Evolutionary conservation across 2,888 invertebrate species (phyloP), one percentile per base, ranked within the genome.

Genomic region (Drosophila tripunctata): DNA sequence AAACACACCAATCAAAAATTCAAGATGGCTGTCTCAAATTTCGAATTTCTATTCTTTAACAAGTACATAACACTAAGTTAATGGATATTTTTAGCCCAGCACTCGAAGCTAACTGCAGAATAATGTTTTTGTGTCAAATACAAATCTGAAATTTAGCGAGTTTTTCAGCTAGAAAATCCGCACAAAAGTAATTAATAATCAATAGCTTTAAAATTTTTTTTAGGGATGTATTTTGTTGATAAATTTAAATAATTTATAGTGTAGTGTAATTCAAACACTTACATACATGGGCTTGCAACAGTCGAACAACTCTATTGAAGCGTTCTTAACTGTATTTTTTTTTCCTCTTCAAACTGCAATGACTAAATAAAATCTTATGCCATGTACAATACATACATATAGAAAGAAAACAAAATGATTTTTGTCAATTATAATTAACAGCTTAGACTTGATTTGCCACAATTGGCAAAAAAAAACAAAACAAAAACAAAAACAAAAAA

Each of bases 381-480:
- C 27, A 27, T 27, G 10, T 27, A 6, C 27, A 27, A 3, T 10
- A 10, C 8, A 10, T 27, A 27, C 27, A 27, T 27, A 27, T 4
- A 38, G 2, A 19, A 21, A 50, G 38, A 30, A 30, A 40, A 10
- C 51, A 27, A 40, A 51, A 30, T 30, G 8, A 51, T 52, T 10
- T 40, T 52, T 17, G 40, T 17, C 56, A 56, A 56, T 56, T 31
- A 48, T 50, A 50, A 50, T 36, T 40, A 51, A 17, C 38, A 45
- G 31, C 52, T 58, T 54, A 36, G 45, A 50, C 51, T 69, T 55
- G 41, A 38, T 38, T 57, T 47, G 36, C 30, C 41, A 43, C 24
- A 47, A 47, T 45, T 33, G 17, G 17, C 38, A 17, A 54, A 17
- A 4, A 43, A 10, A 45, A 40, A 10, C 27, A 27, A n/a, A n/a